phyloP scores from a whole-genome alignment of 2,797 vertebrate species.

The Varecia variegata region DNA sequence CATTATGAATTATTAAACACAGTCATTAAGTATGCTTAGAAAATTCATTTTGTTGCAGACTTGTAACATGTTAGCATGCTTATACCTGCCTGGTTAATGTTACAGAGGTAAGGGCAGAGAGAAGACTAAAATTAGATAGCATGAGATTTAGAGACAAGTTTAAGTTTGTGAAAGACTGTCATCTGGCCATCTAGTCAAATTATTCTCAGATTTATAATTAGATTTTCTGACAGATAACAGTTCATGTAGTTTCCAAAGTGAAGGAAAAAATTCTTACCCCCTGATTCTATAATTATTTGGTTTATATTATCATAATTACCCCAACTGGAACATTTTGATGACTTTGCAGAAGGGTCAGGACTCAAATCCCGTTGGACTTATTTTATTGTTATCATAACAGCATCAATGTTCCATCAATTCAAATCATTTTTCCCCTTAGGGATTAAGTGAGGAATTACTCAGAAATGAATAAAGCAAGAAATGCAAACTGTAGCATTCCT shows the following conservation, averaged over 20 bases:
- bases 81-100: slow-evolving; percentile 35
- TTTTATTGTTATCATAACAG: slow-evolving; percentile 35
- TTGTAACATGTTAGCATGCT: slow-evolving; percentile 30
- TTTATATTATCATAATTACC: slow-evolving; percentile 57
- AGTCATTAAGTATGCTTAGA: slow-evolving; percentile 29
- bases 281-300: slow-evolving; percentile 47
- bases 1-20: slow-evolving; percentile 49
- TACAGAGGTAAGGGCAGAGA: slow-evolving; percentile 15
- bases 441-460: slow-evolving; percentile 18
- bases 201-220: slow-evolving; percentile 78
- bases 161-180: slow-evolving; percentile 64
- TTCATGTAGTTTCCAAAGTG: slow-evolving; percentile 76
- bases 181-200: slow-evolving; percentile 66
- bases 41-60: slow-evolving; percentile 40
- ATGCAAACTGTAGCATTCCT: slow-evolving; percentile 4
- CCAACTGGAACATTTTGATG: slow-evolving; percentile 57
- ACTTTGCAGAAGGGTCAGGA: slow-evolving; percentile 44
- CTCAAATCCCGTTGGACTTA: slow-evolving; percentile 30
- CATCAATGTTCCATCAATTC: neutral
- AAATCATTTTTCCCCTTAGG: neutral
- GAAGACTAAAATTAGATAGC: slow-evolving; percentile 69
- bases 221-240: slow-evolving; percentile 74
- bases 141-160: slow-evolving; percentile 54
- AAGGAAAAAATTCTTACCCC: slow-evolving; percentile 65
- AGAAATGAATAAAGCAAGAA: slow-evolving; percentile 38